Percentiles rank a stretch among this genome's conserved stretches.
Evolutionary conservation across 1,140 invertebrate genomes (phyloP).

Genomic region (Drosophila sp.): DNA sequence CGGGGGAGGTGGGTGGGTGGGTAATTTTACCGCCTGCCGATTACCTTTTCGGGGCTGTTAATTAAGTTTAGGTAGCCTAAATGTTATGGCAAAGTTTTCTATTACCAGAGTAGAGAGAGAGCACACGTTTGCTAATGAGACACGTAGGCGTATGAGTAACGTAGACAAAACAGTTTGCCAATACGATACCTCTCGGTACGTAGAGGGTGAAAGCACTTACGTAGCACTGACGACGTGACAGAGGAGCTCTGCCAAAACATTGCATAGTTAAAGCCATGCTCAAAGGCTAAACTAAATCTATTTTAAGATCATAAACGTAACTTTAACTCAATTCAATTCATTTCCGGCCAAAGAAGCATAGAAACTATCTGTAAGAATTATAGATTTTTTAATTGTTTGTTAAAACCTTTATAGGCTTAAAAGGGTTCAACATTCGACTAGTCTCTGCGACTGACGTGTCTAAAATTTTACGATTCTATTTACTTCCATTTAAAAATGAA

Average conservation of each 20-base stretch:
- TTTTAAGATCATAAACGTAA: not conserved
- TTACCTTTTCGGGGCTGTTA: constrained; percentile 74
- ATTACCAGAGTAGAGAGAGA: constrained; percentile 49
- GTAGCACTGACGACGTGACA: not conserved
- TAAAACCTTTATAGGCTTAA: too few relatives aligned
- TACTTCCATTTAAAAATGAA: too few relatives aligned
- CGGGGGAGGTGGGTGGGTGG: not conserved
- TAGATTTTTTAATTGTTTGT: too few relatives aligned
- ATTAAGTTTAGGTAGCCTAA: constrained; percentile 73
- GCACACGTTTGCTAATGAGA: constrained; percentile 67
- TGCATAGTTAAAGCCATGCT: not conserved
- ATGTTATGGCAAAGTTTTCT: constrained; percentile 79
- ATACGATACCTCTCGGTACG: constrained; percentile 1
- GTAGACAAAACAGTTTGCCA: constrained; percentile 48
- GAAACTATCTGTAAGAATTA: too few relatives aligned
- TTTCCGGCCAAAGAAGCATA: too few relatives aligned
- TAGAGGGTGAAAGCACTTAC: constrained; percentile 19
- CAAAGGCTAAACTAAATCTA: not conserved
- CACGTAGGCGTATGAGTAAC: constrained; percentile 79
- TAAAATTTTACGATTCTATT: too few relatives aligned
- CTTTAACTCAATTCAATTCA: too few relatives aligned
- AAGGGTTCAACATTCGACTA: too few relatives aligned
- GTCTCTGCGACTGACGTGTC: too few relatives aligned
- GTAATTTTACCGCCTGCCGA: constrained; percentile 43
- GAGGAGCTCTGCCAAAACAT: not conserved